phyloP scores from a whole-genome alignment of 2,888 invertebrate species.

The Brenthis daphne region DNA sequence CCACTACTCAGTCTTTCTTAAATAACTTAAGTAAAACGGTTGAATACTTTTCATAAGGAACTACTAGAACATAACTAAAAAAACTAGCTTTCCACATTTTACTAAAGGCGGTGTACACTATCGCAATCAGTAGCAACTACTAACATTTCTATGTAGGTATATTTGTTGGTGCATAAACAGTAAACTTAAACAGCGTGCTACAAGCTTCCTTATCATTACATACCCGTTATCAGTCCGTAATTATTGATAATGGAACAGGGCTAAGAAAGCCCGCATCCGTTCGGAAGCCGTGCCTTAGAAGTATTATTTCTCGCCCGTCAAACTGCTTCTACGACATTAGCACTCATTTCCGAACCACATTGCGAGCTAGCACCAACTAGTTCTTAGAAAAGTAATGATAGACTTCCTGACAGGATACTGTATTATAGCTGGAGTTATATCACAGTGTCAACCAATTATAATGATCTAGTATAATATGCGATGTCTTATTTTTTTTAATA shows the following conservation, averaged over 20 bases:
- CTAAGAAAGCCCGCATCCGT: constrained; percentile 50
- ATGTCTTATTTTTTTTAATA: constrained; percentile 26
- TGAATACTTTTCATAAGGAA: too few relatives aligned
- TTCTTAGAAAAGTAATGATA: constrained; percentile 41
- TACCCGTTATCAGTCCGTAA: constrained; percentile 40
- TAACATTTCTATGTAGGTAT: background rate
- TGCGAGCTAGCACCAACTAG: constrained; percentile 53
- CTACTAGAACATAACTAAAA: too few relatives aligned
- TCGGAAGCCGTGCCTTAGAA: constrained; percentile 42
- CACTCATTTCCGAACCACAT: constrained; percentile 61
- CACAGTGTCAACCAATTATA: constrained; percentile 39
- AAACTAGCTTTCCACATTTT: background rate
- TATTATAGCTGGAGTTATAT: constrained; percentile 40
- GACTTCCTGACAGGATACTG: constrained; percentile 42
- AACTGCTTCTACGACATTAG: constrained; percentile 34
- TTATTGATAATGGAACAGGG: constrained; percentile 44
- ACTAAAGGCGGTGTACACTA: background rate
- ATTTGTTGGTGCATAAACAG: constrained; percentile 22
- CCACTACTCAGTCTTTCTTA: too few relatives aligned
- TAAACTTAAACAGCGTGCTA: constrained; percentile 14
- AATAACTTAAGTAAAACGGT: too few relatives aligned
- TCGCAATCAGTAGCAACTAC: background rate
- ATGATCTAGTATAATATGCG: constrained; percentile 29
- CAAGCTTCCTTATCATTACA: constrained; percentile 38
- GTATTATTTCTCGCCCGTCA: constrained; percentile 39